Conservation (phyloP, 2,888 invertebrate genomes). For the Drosophila mulleri region DNA sequence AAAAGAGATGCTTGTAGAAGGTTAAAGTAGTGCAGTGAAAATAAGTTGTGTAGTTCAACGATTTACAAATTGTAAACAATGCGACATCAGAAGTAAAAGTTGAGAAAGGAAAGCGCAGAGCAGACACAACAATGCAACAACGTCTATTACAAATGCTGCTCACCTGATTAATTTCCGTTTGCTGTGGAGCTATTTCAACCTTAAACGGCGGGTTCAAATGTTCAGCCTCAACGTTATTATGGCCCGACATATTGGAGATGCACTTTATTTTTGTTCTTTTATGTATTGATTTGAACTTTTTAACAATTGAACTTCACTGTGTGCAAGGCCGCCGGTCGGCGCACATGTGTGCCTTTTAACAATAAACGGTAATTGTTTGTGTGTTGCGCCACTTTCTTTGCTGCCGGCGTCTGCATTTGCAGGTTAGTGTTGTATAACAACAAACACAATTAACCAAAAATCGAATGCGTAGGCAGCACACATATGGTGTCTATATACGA, state of each 20-base stretch:
- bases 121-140: constrained; percentile 6
- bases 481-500: background rate
- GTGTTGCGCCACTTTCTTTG: constrained; percentile 19
- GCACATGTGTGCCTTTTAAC: constrained; percentile 44
- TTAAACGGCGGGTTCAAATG: constrained; percentile 61
- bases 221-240: constrained; percentile 50
- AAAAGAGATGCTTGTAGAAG: background rate
- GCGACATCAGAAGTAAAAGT: background rate
- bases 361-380: constrained; percentile 16
- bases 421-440: constrained; percentile 67
- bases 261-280: constrained; percentile 8
- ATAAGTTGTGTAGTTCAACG: constrained; percentile 38
- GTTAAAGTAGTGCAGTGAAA: constrained; percentile 5
- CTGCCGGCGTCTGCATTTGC: constrained; percentile 29
- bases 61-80: constrained; percentile 45
- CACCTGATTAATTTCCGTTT: constrained; percentile 67
- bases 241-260: constrained; percentile 46
- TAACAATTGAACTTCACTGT: constrained; percentile 32
- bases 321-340: background rate
- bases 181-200: constrained; percentile 59
- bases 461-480: constrained; percentile 14
- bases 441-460: constrained; percentile 18
- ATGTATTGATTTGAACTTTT: constrained; percentile 8
- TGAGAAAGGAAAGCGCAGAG: constrained; percentile 7
- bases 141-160: constrained; percentile 33